phyloP scores from a whole-genome alignment of 2,888 invertebrate species.

The Barypeithes pellucidus region DNA sequence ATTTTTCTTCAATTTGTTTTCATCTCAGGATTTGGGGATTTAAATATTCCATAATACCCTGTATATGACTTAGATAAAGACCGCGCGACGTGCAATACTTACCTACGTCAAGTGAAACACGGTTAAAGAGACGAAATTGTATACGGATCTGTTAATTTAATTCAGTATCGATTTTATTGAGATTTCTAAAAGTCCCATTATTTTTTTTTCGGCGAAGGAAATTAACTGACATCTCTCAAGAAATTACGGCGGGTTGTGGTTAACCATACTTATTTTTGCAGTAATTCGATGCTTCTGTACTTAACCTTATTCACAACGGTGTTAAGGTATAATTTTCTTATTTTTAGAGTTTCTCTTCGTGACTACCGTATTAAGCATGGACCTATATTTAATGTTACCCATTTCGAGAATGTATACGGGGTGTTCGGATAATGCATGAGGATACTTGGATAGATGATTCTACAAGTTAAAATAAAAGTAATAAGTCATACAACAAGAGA shows the following conservation, averaged over 20 bases:
- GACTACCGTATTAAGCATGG: conserved; percentile 23
- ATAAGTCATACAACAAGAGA: too few species aligned
- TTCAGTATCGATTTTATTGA: background rate
- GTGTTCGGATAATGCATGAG: too few species aligned
- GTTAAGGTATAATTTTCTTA: conserved; percentile 24
- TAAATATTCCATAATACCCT: too few species aligned
- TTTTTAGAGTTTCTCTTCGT: conserved; percentile 24
- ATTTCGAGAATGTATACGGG: conserved; percentile 9
- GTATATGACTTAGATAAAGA: too few species aligned
- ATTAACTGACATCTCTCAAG: background rate
- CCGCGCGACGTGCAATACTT: too few species aligned
- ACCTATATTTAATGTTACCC: conserved; percentile 7
- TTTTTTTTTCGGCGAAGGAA: background rate
- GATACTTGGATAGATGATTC: too few species aligned
- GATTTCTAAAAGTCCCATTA: background rate
- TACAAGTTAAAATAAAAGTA: too few species aligned
- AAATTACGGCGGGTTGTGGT: conserved; percentile 9
- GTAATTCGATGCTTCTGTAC: conserved; percentile 17
- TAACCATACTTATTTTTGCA: conserved; percentile 7
- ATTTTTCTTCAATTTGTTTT: too few species aligned
- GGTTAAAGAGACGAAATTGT: too few species aligned
- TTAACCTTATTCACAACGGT: conserved; percentile 18
- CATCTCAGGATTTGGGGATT: too few species aligned
- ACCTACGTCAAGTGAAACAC: too few species aligned
- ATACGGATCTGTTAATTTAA: too few species aligned